Evolutionary conservation across 1,140 invertebrate species (phyloP).

Genomic region (Drosophila albomicans): DNA sequence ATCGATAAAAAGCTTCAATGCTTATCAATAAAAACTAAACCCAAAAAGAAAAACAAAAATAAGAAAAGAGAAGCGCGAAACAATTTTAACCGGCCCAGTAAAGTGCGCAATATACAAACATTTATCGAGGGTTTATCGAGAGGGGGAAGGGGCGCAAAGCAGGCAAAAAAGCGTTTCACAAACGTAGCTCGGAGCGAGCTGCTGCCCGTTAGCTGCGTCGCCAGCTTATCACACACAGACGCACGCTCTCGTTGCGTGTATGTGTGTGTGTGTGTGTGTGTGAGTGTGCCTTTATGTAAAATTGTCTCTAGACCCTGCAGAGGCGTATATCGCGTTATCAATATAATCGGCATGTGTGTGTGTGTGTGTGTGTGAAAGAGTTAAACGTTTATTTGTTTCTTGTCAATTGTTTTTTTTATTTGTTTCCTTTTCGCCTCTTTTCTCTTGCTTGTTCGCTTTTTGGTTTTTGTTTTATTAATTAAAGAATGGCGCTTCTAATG

Average conservation of each 20-base stretch:
- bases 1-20: constrained; percentile 50
- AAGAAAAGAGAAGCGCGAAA: background rate
- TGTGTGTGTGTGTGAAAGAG: constrained; percentile 39
- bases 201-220: constrained; percentile 58
- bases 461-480: constrained; percentile 64
- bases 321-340: constrained; percentile 56
- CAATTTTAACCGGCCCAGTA: constrained; percentile 9
- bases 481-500: constrained; percentile 46
- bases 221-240: constrained; percentile 62
- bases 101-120: constrained; percentile 1
- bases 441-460: constrained; percentile 11
- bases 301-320: constrained; percentile 15
- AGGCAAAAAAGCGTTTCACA: background rate
- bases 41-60: background rate
- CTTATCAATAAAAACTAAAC: constrained; percentile 38
- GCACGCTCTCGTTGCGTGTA: constrained; percentile 1
- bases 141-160: background rate
- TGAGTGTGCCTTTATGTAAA: constrained; percentile 15
- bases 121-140: constrained; percentile 42
- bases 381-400: constrained; percentile 45
- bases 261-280: background rate
- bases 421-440: constrained; percentile 21
- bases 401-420: constrained; percentile 37
- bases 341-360: constrained; percentile 25
- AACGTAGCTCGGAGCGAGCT: constrained; percentile 39